Evolutionary conservation across 2,797 vertebrate genomes (phyloP).

Genomic region (Manis javanica): DNA sequence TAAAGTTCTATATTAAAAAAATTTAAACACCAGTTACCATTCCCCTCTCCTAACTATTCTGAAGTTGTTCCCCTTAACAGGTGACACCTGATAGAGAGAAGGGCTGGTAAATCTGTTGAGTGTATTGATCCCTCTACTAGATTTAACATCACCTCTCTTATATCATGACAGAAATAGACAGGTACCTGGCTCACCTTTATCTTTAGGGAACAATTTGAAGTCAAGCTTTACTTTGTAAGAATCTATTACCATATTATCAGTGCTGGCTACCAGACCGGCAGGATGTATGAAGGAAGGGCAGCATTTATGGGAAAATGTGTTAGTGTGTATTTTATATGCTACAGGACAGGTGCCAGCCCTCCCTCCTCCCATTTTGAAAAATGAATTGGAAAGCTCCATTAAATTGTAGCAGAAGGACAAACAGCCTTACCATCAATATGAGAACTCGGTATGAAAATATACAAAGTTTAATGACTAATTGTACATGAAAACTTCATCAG

Average conservation of each 20-base stretch:
- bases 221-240: not conserved
- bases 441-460: not conserved
- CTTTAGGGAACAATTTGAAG: not conserved
- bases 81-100: not conserved
- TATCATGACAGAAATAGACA: not conserved
- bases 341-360: fast-evolving
- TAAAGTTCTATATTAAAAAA: not conserved
- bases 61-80: not conserved
- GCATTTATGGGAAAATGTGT: not conserved
- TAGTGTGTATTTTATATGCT: not conserved
- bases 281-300: not conserved
- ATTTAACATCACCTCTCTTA: not conserved
- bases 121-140: not conserved
- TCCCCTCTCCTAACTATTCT: not conserved
- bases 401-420: not conserved
- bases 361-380: not conserved
- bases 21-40: not conserved
- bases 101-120: not conserved
- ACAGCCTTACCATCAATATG: not conserved
- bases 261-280: not conserved
- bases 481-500: not conserved
- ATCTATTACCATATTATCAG: not conserved
- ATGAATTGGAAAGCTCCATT: not conserved
- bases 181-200: not conserved
- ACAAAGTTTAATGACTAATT: not conserved